Evolutionary conservation across 1,140 invertebrate species (phyloP), one percentile per base, ranked within the genome.

Genomic region (Teleopsis dalmanni): DNA sequence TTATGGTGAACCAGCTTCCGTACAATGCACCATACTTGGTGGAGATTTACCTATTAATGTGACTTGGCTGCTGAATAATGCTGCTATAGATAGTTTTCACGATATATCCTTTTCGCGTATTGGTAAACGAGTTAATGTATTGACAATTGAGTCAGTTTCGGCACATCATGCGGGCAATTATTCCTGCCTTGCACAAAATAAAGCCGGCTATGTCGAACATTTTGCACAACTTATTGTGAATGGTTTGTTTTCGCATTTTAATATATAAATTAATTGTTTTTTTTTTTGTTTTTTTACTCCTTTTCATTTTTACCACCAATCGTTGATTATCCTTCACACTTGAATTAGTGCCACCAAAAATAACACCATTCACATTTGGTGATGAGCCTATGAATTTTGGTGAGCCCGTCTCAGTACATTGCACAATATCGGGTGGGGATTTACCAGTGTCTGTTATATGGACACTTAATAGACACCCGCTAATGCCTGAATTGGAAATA

Each of bases 351-450:
- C 75, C 77, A 49, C 82, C 82, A 44, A 76, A 82, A 67, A 78
- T 84, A 61, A 73, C 76, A 44, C 78, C 78, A 37, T 83, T 83
- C 64, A 73, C 72, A 57, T 82, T 83, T 59, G 81, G 81, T 47
- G 76, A 81, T 22, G 79, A 82, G 57, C 76, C 81, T 7, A 76
- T 78, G 26, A 84, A 85, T 65, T 81, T 80, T 25, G 85, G 82
- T 29, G 82, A 85, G 47, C 77, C 77, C 58, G 79, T 78, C 21
- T 80, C 84, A 48, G 76, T 82, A 34, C 80, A 79, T 57, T 88
- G 85, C 70, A 75, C 80, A 33, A 81, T 85, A 23, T 78, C 80
- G 21, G 84, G 85, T 67, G 87, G 87, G 26, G 85, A 87, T 65
- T 67, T 82, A 50, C 84, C 84, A 16, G 69, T 87, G 48, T 80